Evolutionary conservation across 2,888 invertebrate genomes (phyloP).

Genomic region (Reticulitermes lucifugus): DNA sequence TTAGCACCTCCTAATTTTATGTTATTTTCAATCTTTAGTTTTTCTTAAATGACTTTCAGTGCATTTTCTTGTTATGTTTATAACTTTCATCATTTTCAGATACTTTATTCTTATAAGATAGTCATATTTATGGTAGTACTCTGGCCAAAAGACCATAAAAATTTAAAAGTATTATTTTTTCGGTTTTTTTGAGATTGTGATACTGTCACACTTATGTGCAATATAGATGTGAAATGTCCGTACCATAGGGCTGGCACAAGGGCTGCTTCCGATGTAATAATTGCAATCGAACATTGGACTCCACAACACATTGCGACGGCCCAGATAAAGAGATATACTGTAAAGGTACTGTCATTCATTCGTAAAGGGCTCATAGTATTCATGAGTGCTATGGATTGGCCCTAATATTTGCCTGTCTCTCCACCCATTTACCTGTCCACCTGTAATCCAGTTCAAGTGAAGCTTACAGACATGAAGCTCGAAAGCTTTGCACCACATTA

Average conservation of each 20-base stretch:
- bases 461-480: no score
- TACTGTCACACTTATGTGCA: constrained; percentile 40
- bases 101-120: no score
- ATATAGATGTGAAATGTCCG: constrained; percentile 41
- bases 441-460: constrained; percentile 16
- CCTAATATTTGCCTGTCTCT: neutral
- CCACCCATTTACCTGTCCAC: neutral
- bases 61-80: no score
- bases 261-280: constrained; percentile 90
- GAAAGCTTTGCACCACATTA: no score
- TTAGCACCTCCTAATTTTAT: no score
- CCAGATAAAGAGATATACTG: constrained; percentile 93
- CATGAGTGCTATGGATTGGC: neutral
- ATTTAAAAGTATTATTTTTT: constrained; percentile 12
- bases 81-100: neutral
- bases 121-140: no score
- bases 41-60: no score
- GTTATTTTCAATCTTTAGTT: no score
- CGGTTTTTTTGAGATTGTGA: constrained; percentile 10
- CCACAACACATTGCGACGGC: constrained; percentile 91
- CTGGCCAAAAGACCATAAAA: neutral
- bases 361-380: neutral
- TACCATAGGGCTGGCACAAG: constrained; percentile 83
- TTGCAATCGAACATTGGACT: constrained; percentile 88
- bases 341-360: constrained; percentile 74